Percentiles rank a stretch among this genome's conserved stretches.
phyloP scores from a whole-genome alignment of 2,113 vertebrate species.

The Clarias macrocephalus region DNA sequence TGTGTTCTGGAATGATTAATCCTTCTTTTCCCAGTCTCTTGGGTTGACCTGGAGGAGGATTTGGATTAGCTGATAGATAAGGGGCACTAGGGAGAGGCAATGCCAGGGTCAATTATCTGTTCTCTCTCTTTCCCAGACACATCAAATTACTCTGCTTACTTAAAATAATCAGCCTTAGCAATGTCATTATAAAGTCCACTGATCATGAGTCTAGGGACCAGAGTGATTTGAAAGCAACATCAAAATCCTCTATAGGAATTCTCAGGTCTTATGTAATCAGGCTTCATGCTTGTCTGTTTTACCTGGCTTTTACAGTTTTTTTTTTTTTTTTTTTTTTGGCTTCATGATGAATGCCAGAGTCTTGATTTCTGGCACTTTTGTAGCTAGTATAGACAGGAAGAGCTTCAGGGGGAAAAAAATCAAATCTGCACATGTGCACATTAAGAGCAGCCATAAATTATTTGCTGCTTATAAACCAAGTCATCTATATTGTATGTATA shows the following conservation, averaged over 20 bases:
- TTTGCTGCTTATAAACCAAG: constrained; percentile 9
- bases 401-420: constrained; percentile 18
- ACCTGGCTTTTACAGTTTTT: background rate
- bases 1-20: constrained; percentile 35
- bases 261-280: background rate
- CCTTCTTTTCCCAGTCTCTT: constrained; percentile 20
- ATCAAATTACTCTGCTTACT: background rate
- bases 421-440: constrained; percentile 17
- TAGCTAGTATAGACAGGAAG: constrained; percentile 13
- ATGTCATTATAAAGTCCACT: background rate
- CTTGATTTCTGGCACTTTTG: constrained; percentile 16
- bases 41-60: constrained; percentile 48
- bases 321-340: constrained; percentile 16
- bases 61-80: constrained; percentile 51
- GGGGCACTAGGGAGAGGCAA: background rate
- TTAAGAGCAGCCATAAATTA: constrained; percentile 21
- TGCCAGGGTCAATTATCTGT: background rate
- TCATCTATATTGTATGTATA: background rate
- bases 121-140: background rate
- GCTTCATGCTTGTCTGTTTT: background rate
- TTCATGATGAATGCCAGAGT: background rate
- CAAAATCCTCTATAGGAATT: background rate
- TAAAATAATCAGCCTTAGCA: background rate
- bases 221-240: background rate
- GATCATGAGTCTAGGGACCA: background rate